A percentile compares a stretch with the other conserved stretches of the same genome.
Conservation (phyloP, 2,113 vertebrate genomes). For the Pseudonaja textilis region DNA sequence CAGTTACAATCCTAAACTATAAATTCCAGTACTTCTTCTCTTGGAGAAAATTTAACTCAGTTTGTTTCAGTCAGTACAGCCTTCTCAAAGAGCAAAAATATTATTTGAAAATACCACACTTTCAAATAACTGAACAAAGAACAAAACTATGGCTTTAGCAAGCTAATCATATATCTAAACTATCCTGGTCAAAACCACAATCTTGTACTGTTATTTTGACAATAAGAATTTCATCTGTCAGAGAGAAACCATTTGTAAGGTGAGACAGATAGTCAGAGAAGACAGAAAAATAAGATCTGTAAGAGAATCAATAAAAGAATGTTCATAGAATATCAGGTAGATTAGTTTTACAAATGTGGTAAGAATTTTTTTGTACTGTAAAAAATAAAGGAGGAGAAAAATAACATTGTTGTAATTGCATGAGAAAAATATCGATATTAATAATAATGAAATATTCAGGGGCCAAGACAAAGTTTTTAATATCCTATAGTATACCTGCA, state of each 20-base stretch:
- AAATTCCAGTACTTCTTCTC: background rate
- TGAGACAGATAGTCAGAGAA: slow-evolving; percentile 25
- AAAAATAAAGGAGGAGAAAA: slow-evolving; percentile 2
- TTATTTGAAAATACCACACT: slow-evolving; percentile 13
- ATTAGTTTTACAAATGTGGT: slow-evolving; percentile 15
- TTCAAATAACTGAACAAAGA: slow-evolving; percentile 16
- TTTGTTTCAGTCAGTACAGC: background rate
- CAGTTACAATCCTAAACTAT: background rate
- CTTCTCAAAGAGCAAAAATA: slow-evolving; percentile 10
- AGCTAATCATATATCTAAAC: slow-evolving; percentile 9
- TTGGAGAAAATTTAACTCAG: rapidly evolving
- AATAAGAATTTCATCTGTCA: slow-evolving; percentile 26
- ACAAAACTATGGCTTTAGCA: slow-evolving; percentile 15
- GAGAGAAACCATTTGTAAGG: slow-evolving; percentile 25
- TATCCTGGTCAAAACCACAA: slow-evolving; percentile 8
- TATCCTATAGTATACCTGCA: background rate
- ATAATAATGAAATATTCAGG: slow-evolving; percentile 13
- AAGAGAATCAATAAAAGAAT: slow-evolving; percentile 6
- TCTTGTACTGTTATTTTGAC: slow-evolving; percentile 12
- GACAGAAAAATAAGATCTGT: slow-evolving; percentile 27
- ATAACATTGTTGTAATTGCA: background rate
- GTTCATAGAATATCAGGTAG: background rate
- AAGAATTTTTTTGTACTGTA: slow-evolving; percentile 2
- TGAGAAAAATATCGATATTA: background rate
- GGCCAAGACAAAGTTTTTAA: background rate